These are phyloP conservation scores for Jacana jacana DNA, from an alignment of 2,113 vertebrate species.

Conservation along the genomic window DNA sequence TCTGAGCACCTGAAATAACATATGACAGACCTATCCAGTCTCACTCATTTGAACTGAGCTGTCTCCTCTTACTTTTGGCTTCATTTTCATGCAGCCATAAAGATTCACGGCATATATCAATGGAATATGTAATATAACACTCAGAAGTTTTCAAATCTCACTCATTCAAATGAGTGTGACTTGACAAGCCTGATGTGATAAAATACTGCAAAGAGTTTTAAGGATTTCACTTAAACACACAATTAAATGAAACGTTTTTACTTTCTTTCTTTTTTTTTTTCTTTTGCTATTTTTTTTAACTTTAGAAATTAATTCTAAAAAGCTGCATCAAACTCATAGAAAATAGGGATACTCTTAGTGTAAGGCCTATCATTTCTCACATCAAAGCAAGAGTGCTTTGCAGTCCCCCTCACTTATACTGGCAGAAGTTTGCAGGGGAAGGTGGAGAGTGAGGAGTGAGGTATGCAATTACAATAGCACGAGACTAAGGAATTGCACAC, in stretches of 20 bases:
- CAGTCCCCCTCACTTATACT: background rate
- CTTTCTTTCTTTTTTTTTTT: background rate
- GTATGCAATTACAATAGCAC: background rate
- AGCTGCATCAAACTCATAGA: background rate
- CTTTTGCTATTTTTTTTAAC: background rate
- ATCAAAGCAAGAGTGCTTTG: background rate
- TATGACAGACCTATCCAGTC: conserved; percentile 37
- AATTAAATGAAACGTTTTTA: conserved; percentile 38
- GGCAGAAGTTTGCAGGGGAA: background rate
- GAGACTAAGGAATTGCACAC: background rate
- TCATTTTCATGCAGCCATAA: conserved; percentile 35
- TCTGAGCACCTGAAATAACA: conserved; percentile 53
- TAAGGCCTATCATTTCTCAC: background rate
- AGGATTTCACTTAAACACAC: conserved; percentile 45
- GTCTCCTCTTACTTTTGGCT: conserved; percentile 36
- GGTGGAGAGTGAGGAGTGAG: background rate
- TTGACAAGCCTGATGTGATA: conserved; percentile 66
- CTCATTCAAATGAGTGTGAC: conserved; percentile 75
- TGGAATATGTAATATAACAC: conserved; percentile 73
- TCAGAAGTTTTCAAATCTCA: conserved; percentile 72
- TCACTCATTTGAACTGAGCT: conserved; percentile 44
- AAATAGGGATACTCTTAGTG: background rate
- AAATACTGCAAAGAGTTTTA: conserved; percentile 49
- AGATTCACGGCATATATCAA: conserved; percentile 52
- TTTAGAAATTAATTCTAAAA: background rate